A percentile compares a stretch with the other conserved stretches of the same genome.
Conservation (phyloP, 2,888 invertebrate genomes). For the Philaethria dido region DNA sequence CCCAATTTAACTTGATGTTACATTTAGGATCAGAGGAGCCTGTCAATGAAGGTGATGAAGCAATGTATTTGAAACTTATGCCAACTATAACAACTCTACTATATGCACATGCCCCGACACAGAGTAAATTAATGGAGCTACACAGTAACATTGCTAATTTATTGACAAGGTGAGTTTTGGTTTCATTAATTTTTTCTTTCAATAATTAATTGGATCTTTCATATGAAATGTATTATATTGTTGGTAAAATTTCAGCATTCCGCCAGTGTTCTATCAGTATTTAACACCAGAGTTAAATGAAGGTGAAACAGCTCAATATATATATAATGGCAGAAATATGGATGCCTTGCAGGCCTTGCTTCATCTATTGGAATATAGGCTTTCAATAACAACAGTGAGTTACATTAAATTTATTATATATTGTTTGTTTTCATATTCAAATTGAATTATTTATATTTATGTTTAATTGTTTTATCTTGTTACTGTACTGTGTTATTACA, state of each 20-base stretch:
- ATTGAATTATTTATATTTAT: too few species aligned
- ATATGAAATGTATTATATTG: background rate
- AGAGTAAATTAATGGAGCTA: constrained; percentile 86
- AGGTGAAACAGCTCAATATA: constrained; percentile 73
- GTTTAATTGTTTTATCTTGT: background rate
- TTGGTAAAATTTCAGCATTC: constrained; percentile 85
- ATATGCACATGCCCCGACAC: constrained; percentile 80
- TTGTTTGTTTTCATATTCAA: too few species aligned
- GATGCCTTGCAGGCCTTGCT: constrained; percentile 89
- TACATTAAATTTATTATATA: too few species aligned
- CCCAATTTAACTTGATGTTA: constrained; percentile 90
- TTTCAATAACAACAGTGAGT: constrained; percentile 83
- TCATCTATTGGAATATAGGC: constrained; percentile 86
- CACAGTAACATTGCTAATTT: constrained; percentile 93
- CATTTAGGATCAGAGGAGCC: constrained; percentile 68
- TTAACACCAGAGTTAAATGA: constrained; percentile 85
- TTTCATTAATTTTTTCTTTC: too few species aligned
- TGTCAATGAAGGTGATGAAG: constrained; percentile 86
- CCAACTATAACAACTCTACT: constrained; percentile 88
- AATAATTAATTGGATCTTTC: too few species aligned
- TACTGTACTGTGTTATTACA: too few species aligned
- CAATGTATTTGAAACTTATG: constrained; percentile 88
- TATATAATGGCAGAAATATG: constrained; percentile 90
- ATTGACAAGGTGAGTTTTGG: constrained; percentile 88
- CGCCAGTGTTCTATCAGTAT: constrained; percentile 88